Evolutionary conservation across 2,797 vertebrate genomes (phyloP), one percentile per base, ranked within the genome.

Genomic region (Anguilla pacifica): DNA sequence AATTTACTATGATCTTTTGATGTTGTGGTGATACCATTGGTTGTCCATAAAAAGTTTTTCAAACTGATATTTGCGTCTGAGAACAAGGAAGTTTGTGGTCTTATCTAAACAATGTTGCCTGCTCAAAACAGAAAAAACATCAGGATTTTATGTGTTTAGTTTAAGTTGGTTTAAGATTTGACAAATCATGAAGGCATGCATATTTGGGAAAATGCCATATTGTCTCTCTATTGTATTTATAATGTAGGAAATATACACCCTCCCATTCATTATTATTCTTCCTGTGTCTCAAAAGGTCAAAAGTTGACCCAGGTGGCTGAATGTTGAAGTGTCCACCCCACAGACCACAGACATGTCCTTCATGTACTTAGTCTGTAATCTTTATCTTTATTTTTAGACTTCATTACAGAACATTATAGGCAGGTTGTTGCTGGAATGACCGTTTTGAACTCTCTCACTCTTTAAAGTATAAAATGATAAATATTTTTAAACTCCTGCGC

Each of bases 101-200:
- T 61, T 85, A 49, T 88, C 61, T 84, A 81, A 28, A 72, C 28
- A 61, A 61, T 31, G 57, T 5, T 10, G 15, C 9, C 25, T 13
- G 13, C 46, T 35, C 35, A 61, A 28, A 57, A 15, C 31, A 46
- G 55, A 64, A 61, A 43, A 43, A 28, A 87, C 53, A 81, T 64
- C 59, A 9, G 64, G n/a, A 28, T 70, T 70, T 70, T 9, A 70
- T 70, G 25, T 28, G 64, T 28, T 70, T 46, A 25, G 22, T 77
- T 57, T 46, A 64, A 64, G 64, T n/a, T 51, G 53, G 35, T 77
- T 88, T 85, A 81, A 39, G 39, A 25, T 85, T 85, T 88, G 28
- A 64, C 72, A 85, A 77, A 85, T 51, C 79, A 61, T 88, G 70
- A 79, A 85, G 57, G 28, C n/a, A 51, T 15, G 57, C n/a, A 85